A percentile compares a stretch with the other conserved stretches of the same genome.
Conservation (phyloP, 2,888 invertebrate genomes). For the Diadromus collaris region DNA sequence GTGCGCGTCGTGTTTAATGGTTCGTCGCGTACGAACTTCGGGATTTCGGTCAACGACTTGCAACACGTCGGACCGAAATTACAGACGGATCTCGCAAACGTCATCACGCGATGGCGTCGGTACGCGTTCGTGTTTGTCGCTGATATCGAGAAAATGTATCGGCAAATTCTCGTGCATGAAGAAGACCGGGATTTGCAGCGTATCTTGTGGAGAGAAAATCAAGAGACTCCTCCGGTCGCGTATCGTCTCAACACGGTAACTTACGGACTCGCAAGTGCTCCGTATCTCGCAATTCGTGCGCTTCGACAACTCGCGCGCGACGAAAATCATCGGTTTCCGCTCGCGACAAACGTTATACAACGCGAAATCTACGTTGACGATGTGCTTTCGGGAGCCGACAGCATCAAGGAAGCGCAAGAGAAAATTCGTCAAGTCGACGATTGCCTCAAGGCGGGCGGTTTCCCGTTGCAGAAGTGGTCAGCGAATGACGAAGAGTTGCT, state of each 20-base stretch:
- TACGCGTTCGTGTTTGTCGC: conserved; percentile 70
- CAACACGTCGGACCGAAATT: conserved; percentile 71
- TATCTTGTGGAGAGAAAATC: conserved; percentile 73
- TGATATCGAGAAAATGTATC: conserved; percentile 77
- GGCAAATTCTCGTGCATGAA: conserved; percentile 68
- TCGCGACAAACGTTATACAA: conserved; percentile 30
- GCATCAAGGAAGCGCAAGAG: conserved; percentile 9
- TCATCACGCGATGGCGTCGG: conserved; percentile 69
- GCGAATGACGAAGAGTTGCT: conserved; percentile 29
- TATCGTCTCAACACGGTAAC: too few relatives aligned
- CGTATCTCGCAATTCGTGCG: too few relatives aligned
- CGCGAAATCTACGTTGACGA: conserved; percentile 55
- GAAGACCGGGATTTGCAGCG: conserved; percentile 69
- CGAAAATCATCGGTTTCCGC: conserved; percentile 23
- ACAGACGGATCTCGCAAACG: conserved; percentile 70
- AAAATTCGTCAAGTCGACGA: conserved; percentile 35
- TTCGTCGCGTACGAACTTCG: conserved; percentile 65
- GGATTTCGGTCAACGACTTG: conserved; percentile 72
- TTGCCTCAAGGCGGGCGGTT: conserved; percentile 43
- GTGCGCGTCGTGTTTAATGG: conserved; percentile 73
- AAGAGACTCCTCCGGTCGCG: conserved; percentile 51
- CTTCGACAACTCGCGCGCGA: conserved; percentile 42
- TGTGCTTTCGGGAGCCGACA: conserved; percentile 52
- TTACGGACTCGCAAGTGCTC: too few relatives aligned
- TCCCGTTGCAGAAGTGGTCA: conserved; percentile 48